A percentile compares a stretch with the other conserved stretches of the same genome.
Conservation (phyloP, 2,888 invertebrate genomes). For the Plemyria rubiginata region DNA sequence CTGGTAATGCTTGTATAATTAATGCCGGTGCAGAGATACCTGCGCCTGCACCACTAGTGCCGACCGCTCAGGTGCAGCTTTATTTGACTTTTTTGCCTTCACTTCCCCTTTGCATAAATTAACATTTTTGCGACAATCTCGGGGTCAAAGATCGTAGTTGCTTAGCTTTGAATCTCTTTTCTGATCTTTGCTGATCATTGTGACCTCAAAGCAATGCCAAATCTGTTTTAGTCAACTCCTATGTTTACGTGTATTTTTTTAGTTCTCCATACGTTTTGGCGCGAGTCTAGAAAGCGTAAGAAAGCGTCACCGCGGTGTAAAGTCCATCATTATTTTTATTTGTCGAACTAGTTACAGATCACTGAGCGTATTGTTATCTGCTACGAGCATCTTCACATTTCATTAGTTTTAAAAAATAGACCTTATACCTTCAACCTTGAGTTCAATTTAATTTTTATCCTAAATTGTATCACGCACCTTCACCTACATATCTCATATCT, state of each 20-base stretch:
- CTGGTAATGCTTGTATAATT: constrained; percentile 68
- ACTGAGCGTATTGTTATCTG: constrained; percentile 75
- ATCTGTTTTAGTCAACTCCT: background rate
- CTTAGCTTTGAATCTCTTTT: background rate
- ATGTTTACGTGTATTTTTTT: background rate
- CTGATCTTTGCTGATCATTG: background rate
- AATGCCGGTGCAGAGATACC: constrained; percentile 63
- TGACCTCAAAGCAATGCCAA: constrained; percentile 2
- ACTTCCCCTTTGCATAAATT: constrained; percentile 84
- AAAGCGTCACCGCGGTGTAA: constrained; percentile 29
- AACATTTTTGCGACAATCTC: constrained; percentile 67
- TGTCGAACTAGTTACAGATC: constrained; percentile 77
- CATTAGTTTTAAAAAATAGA: constrained; percentile 43
- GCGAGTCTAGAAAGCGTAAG: constrained; percentile 32
- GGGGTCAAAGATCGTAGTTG: constrained; percentile 40
- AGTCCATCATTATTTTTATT: constrained; percentile 64
- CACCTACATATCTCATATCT: constrained; percentile 22
- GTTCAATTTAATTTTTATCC: constrained; percentile 57
- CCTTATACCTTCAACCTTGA: constrained; percentile 51
- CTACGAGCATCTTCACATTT: constrained; percentile 61
- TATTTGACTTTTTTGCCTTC: constrained; percentile 75
- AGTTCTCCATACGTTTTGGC: constrained; percentile 35
- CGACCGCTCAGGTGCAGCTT: constrained; percentile 79
- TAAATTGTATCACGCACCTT: constrained; percentile 52
- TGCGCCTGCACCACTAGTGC: constrained; percentile 52